phyloP scores from a whole-genome alignment of 2,113 vertebrate species.

The Speoplatyrhinus poulsoni region DNA sequence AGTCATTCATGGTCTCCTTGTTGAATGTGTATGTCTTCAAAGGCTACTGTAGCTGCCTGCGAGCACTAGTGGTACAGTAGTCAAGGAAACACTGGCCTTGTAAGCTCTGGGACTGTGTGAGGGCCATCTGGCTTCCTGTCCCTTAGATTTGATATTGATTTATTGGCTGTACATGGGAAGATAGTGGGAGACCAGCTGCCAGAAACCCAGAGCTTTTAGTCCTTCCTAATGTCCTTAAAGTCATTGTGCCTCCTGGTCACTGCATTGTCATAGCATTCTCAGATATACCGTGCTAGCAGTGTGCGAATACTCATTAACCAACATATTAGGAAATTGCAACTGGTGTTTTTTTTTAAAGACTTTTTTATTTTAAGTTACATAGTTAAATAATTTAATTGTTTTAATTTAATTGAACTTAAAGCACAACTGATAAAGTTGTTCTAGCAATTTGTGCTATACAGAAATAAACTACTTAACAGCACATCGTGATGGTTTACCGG shows the following conservation, averaged over 20 bases:
- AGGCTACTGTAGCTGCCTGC: conserved; percentile 52
- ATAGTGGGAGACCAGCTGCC: conserved; percentile 76
- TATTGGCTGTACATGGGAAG: conserved; percentile 78
- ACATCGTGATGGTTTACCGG: neutral
- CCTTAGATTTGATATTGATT: conserved; percentile 80
- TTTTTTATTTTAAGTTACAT: too few species aligned
- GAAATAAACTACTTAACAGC: neutral
- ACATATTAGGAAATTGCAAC: neutral
- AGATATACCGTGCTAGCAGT: neutral
- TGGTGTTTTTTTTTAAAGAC: neutral
- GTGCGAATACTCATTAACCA: conserved; percentile 30
- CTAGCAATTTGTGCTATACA: neutral
- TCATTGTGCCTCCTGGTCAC: conserved; percentile 61
- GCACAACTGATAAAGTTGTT: too few species aligned
- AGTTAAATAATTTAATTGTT: too few species aligned
- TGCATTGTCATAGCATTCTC: conserved; percentile 22
- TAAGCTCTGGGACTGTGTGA: conserved; percentile 50
- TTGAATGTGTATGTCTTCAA: conserved; percentile 82
- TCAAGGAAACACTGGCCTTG: conserved; percentile 63
- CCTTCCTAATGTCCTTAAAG: conserved; percentile 49
- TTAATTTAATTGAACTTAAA: too few species aligned
- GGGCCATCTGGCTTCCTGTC: conserved; percentile 81
- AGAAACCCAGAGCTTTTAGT: conserved; percentile 34
- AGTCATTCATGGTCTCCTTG: conserved; percentile 80
- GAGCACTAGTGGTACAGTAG: conserved; percentile 74